Evolutionary conservation across 2,113 vertebrate genomes (phyloP).

Genomic region (Eudorcas thomsonii): DNA sequence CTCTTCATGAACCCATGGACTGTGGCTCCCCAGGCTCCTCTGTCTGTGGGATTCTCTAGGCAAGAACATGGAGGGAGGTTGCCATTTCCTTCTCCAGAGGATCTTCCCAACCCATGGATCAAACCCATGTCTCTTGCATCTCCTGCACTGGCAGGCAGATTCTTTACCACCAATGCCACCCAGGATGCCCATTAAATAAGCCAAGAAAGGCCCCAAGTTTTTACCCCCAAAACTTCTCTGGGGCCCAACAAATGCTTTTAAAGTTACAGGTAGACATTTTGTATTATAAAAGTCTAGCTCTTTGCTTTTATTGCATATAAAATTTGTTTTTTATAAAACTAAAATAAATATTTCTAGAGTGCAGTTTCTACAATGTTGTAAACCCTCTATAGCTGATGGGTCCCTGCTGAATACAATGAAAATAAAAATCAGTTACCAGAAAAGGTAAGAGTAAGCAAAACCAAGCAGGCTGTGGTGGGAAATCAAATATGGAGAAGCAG

Average conservation of each 20-base stretch:
- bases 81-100: not conserved
- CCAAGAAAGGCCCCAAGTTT: not conserved
- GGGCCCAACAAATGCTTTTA: not conserved
- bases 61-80: not conserved
- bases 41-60: not conserved
- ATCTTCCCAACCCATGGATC: not conserved
- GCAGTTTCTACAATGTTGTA: not conserved
- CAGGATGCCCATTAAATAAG: not conserved
- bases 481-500: not conserved
- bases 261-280: not conserved
- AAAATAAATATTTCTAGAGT: not conserved
- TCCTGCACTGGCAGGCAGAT: not conserved
- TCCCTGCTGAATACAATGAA: not conserved
- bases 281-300: not conserved
- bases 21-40: not conserved
- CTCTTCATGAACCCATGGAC: not conserved
- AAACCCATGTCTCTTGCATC: not conserved
- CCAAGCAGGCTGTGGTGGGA: not conserved
- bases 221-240: not conserved
- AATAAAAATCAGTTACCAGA: not conserved
- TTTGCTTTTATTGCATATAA: not conserved
- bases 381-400: not conserved
- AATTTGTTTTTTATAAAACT: not conserved
- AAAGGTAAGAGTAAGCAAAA: not conserved
- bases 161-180: not conserved